Evolutionary conservation across 2,888 invertebrate species (phyloP), one percentile per base, ranked within the genome.

Genomic region (Epirrita christyi): DNA sequence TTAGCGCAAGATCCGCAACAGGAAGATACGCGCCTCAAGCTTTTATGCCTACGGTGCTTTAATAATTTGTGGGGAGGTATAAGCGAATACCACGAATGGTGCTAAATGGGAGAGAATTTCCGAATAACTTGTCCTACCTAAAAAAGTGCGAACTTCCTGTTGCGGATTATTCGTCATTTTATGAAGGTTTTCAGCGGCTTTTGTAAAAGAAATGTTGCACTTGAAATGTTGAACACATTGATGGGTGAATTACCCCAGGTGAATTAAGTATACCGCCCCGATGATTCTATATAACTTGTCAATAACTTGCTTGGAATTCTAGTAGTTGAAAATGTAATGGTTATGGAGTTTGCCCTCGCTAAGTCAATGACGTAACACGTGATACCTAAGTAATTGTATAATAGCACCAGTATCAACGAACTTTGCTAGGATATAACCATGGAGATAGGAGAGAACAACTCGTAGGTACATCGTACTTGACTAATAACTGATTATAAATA

Each of bases 51-150:
- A 40, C 40, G 14, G 6, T 40, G 14, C 8, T 21, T 21, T 21
- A 3, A 21, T 21, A 21, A 21, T 21, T 21, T 3, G 21, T 21
- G 21, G 15, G 21, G 15, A 21, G n/a, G 41, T 32, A 41, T 21
- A 11, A 8, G 34, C 7, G 32, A 49, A 53, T 44, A 49, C 43
- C 11, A 41, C 48, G 11, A 57, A 41, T 46, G 54, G 58, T 54
- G 49, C 53, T 46, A 45, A 15, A 7, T 11, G 11, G 32, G 11
- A 14, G 38, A 14, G 1, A 14, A 6, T 6, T 36, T 36, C 36
- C 11, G 9, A 14, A 11, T 11, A 11, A 11, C 36, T 21, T n/a
- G 46, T 8, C 7, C 15, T 38, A 14, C 14, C 38, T 8, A 8
- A 13, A 13, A 37, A 13, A 37, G 13, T 13, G 38, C 13, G 9